phyloP scores from a whole-genome alignment of 2,113 vertebrate species.

The Alouatta palliata region DNA sequence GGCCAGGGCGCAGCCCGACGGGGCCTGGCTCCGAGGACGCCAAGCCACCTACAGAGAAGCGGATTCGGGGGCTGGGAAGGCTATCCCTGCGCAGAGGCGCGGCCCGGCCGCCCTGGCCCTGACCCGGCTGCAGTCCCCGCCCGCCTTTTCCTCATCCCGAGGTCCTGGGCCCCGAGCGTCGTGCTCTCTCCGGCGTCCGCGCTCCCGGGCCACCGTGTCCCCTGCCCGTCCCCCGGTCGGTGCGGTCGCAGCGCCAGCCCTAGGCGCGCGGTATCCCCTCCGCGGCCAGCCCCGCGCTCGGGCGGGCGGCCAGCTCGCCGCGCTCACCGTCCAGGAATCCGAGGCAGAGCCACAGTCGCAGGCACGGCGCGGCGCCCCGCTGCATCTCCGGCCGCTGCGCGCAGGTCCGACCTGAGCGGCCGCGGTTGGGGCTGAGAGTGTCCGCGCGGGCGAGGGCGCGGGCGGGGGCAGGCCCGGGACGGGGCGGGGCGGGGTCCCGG shows the following conservation, averaged over 20 bases:
- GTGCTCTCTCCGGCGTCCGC: not conserved
- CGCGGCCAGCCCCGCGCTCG: not conserved
- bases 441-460: not conserved
- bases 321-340: conserved; percentile 46
- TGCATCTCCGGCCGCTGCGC: conserved; percentile 73
- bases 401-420: not conserved
- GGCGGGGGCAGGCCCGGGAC: not conserved
- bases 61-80: not conserved
- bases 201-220: not conserved
- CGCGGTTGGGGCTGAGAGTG: not conserved
- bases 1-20: too few species aligned
- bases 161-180: not conserved
- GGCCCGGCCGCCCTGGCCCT: not conserved
- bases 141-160: not conserved
- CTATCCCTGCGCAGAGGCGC: not conserved
- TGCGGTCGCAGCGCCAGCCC: not conserved
- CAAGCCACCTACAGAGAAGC: not conserved
- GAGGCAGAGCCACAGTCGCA: conserved; percentile 68
- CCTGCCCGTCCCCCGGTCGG: not conserved
- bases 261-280: rapidly evolving
- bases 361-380: conserved; percentile 26
- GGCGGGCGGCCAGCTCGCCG: not conserved
- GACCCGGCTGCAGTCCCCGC: not conserved
- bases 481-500: not conserved
- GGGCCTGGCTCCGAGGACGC: not conserved